These are phyloP conservation scores for Mormyrus hasselquistii DNA, from an alignment of 2,797 vertebrate species.

Conservation along the genomic window DNA sequence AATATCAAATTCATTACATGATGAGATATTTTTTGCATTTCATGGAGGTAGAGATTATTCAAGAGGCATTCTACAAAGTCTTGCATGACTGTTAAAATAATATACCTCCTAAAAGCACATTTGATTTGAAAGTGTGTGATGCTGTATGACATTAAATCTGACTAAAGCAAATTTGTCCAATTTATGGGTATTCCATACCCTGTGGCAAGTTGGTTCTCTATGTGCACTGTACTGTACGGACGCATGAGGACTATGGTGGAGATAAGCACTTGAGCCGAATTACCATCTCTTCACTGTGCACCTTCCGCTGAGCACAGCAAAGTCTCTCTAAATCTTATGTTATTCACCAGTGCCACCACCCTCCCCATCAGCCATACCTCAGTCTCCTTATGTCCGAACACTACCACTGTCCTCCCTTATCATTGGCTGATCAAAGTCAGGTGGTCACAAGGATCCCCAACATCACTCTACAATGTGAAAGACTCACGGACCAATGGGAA, in stretches of 20 bases:
- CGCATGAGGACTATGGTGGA: slow-evolving; percentile 37
- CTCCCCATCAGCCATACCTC: slow-evolving; percentile 28
- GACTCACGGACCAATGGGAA: slow-evolving; percentile 43
- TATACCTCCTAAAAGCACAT: background rate
- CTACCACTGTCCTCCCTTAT: slow-evolving; percentile 70
- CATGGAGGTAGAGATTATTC: background rate
- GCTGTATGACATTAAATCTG: background rate
- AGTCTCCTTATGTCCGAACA: slow-evolving; percentile 22
- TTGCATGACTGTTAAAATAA: background rate
- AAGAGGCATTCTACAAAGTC: background rate
- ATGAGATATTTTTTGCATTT: background rate
- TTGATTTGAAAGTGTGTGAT: background rate
- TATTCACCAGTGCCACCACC: slow-evolving; percentile 46
- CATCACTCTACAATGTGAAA: slow-evolving; percentile 62
- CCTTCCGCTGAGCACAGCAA: slow-evolving; percentile 73
- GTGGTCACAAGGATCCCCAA: slow-evolving; percentile 59
- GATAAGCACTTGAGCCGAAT: slow-evolving; percentile 67
- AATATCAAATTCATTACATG: background rate
- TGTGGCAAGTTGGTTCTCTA: background rate
- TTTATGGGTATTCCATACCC: background rate
- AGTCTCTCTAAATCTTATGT: slow-evolving; percentile 60
- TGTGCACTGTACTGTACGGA: slow-evolving; percentile 37
- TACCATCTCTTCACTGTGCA: slow-evolving; percentile 38
- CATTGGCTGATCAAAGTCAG: slow-evolving; percentile 62
- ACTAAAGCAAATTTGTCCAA: background rate